A percentile compares a stretch with the other conserved stretches of the same genome.
Evolutionary conservation across 2,113 vertebrate genomes (phyloP).

Genomic region (Patagioenas fasciata): DNA sequence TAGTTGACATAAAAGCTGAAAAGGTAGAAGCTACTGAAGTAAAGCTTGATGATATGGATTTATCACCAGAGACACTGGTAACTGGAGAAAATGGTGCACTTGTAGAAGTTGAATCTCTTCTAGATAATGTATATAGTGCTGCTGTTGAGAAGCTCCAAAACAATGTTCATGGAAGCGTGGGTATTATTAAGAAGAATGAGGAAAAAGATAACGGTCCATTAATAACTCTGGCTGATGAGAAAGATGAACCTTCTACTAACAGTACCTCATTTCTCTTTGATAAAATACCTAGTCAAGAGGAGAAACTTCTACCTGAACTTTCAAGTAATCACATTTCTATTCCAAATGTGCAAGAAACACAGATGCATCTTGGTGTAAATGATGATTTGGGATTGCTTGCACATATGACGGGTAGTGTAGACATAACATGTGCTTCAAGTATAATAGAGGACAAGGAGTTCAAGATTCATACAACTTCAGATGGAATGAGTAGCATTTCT

Average conservation of each 20-base stretch:
- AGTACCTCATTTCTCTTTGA: conserved; percentile 83
- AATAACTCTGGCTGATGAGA: conserved; percentile 96
- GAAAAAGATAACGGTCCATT: conserved; percentile 93
- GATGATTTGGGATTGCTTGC: conserved; percentile 88
- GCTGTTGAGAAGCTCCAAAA: conserved; percentile 96
- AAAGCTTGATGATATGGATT: conserved; percentile 96
- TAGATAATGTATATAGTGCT: conserved; percentile 95
- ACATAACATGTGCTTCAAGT: conserved; percentile 81
- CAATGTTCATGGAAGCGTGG: conserved; percentile 82
- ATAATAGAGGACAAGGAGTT: conserved; percentile 88
- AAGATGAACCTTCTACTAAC: conserved; percentile 90
- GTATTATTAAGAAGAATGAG: conserved; percentile 84
- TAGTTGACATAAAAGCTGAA: conserved; percentile 96
- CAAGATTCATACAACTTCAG: conserved; percentile 84
- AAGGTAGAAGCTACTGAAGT: conserved; percentile 99
- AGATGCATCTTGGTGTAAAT: conserved; percentile 80
- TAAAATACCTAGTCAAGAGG: conserved; percentile 81
- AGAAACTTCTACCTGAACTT: conserved; percentile 86
- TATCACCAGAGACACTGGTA: conserved; percentile 90
- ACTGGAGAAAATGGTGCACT: conserved; percentile 86
- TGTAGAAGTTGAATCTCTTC: conserved; percentile 91
- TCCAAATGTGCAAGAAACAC: conserved; percentile 79
- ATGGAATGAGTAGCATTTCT: conserved; percentile 76
- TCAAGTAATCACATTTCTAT: conserved; percentile 82
- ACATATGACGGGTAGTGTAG: conserved; percentile 83